A percentile compares a stretch with the other conserved stretches of the same genome.
Conservation (phyloP, 2,113 vertebrate species). For the Limnothrissa miodon region DNA sequence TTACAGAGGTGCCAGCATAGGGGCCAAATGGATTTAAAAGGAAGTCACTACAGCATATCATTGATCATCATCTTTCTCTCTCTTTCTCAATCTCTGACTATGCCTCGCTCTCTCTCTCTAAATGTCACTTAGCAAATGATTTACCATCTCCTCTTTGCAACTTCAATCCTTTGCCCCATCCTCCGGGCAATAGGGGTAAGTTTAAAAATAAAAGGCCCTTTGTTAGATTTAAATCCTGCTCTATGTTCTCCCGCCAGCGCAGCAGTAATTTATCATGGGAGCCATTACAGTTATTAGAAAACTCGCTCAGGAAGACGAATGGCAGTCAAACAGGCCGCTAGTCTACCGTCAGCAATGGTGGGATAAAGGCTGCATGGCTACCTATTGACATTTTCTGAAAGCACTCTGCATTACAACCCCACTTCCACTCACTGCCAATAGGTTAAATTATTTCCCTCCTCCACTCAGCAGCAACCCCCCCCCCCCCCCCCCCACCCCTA, state of each 20-base stretch:
- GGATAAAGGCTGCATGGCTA: constrained; percentile 57
- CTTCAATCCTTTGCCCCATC: constrained; percentile 12
- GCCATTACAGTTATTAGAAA: constrained; percentile 75
- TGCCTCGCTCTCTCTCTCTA: constrained; percentile 26
- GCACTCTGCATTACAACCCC: constrained; percentile 56
- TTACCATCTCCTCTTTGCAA: constrained; percentile 7
- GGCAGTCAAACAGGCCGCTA: constrained; percentile 52
- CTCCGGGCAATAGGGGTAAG: constrained; percentile 43
- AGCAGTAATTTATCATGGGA: constrained; percentile 65
- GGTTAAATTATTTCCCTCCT: constrained; percentile 54
- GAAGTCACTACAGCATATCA: neutral
- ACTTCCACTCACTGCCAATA: constrained; percentile 53
- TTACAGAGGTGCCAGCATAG: neutral
- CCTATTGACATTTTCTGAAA: constrained; percentile 66
- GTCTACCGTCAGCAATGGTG: constrained; percentile 63
- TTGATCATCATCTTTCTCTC: neutral
- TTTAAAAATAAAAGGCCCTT: constrained; percentile 59
- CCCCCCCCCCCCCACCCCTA: neutral
- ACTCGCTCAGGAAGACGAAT: constrained; percentile 72
- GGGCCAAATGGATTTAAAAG: neutral
- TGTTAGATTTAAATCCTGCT: constrained; percentile 69
- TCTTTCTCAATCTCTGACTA: neutral
- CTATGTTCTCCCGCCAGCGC: constrained; percentile 61
- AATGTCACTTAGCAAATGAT: constrained; percentile 13
- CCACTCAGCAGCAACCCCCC: too few species aligned